Conservation (phyloP, 2,113 vertebrate genomes). For the Pituophis catenifer region DNA sequence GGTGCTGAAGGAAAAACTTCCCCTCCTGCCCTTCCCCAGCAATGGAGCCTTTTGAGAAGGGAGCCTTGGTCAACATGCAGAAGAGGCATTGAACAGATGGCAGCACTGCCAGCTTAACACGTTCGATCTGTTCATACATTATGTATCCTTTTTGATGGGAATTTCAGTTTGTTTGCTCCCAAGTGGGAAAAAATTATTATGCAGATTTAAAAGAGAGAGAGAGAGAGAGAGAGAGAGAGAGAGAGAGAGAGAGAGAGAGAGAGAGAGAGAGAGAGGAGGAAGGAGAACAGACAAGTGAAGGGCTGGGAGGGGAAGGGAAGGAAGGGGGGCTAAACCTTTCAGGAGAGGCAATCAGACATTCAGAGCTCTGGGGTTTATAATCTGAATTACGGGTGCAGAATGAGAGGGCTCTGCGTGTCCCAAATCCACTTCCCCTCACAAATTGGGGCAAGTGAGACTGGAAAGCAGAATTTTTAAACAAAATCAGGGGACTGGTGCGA, state of each 20-base stretch:
- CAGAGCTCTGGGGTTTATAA: neutral
- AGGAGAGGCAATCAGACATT: neutral
- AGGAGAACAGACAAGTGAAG: no score
- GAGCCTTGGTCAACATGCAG: slow-evolving; percentile 47
- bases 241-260: neutral
- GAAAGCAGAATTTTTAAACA: neutral
- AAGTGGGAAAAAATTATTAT: slow-evolving; percentile 57
- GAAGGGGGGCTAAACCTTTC: no score
- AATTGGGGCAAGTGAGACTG: neutral
- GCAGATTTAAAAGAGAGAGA: neutral
- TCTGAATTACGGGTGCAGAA: neutral
- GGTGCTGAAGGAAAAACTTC: no score
- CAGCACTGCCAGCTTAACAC: slow-evolving; percentile 31
- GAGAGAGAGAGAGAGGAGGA: neutral
- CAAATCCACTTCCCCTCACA: neutral
- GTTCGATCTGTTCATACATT: slow-evolving; percentile 58
- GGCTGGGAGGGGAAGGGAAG: no score
- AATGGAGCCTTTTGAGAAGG: slow-evolving; percentile 39
- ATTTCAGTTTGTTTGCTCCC: slow-evolving; percentile 52
- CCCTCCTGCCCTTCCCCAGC: slow-evolving; percentile 45
- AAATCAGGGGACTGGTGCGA: neutral
- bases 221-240: no score
- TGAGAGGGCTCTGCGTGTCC: neutral
- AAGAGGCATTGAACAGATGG: slow-evolving; percentile 71
- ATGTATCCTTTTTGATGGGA: slow-evolving; percentile 37